Evolutionary conservation across 1,140 invertebrate genomes (phyloP), one percentile per base, ranked within the genome.

Genomic region (Drosophila burlai): DNA sequence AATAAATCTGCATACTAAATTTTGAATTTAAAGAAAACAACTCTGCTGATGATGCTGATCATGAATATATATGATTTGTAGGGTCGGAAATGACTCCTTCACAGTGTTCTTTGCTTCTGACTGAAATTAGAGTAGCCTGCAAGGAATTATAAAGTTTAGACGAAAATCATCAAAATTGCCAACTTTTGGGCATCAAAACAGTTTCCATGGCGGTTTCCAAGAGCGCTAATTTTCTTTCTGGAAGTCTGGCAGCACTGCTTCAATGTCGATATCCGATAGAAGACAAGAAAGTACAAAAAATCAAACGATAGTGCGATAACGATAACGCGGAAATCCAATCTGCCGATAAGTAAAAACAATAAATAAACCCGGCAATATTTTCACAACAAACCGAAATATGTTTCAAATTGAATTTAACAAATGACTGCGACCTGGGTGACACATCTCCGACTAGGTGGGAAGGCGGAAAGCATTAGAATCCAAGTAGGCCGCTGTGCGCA

Each of bases 381-480:
- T 57, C 54, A 21, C 54, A 40, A 57, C 9, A n/a, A 5, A 0
- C 21, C 15, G 54, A 40, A 57, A 57, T 57, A 26, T 57, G 36
- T 26, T 24, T 26, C 10, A 57, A 57, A 40, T 57, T 7, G 9
- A 40, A 40, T n/a, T 26, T 7, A 24, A 24, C 11, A 24, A 57
- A 57, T 26, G 36, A 24, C 13, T 24, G 3, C 21, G 9, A 24
- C 31, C 10, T 24, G 13, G 34, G 10, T 38, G 34, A 24, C 52
- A 38, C 8, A 16, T 16, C 4, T 0, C 34, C 52, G 8, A 2
- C 31, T 5, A 38, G 52, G 13, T 9, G 52, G 11, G 13, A n/a
- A 50, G 47, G 9, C 6, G 29, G 7, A 24, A 55, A 16, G 1
- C 2, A 24, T 11, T 3, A 0, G 10, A 16, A 55, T 24, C 34